These are phyloP conservation scores for Rhadina sibilatrix DNA, from an alignment of 2,113 vertebrate genomes.

Conservation along the genomic window DNA sequence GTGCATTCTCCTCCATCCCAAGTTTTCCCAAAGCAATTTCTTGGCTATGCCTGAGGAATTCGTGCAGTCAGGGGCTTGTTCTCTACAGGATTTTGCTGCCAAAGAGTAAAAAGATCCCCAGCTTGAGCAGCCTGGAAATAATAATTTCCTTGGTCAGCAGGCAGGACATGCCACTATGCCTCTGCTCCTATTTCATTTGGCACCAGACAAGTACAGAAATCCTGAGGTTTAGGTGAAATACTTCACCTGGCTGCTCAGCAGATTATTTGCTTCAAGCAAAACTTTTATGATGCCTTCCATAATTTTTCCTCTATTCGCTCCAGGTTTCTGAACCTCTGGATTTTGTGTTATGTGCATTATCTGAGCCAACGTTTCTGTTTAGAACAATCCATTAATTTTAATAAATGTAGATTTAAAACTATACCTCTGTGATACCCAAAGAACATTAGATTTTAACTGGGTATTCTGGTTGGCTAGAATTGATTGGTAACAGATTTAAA, in stretches of 20 bases:
- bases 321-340: not conserved
- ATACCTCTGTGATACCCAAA: not conserved
- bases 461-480: not conserved
- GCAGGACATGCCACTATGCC: not conserved
- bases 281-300: not conserved
- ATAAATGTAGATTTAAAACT: not conserved
- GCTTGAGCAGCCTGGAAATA: not conserved
- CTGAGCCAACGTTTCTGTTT: not conserved
- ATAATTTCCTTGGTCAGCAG: not conserved
- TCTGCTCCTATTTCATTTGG: not conserved
- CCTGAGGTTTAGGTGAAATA: not conserved
- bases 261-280: not conserved
- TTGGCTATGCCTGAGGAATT: not conserved
- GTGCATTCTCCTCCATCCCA: not conserved
- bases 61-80: not conserved
- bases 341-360: not conserved
- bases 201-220: not conserved
- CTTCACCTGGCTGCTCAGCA: not conserved
- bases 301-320: not conserved
- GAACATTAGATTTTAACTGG: not conserved
- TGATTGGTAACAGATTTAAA: not conserved
- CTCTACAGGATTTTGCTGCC: not conserved
- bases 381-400: not conserved
- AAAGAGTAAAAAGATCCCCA: not conserved
- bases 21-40: not conserved